Evolutionary conservation across 2,888 invertebrate species (phyloP), one percentile per base, ranked within the genome.

Genomic region (Petrophora chlorosata): DNA sequence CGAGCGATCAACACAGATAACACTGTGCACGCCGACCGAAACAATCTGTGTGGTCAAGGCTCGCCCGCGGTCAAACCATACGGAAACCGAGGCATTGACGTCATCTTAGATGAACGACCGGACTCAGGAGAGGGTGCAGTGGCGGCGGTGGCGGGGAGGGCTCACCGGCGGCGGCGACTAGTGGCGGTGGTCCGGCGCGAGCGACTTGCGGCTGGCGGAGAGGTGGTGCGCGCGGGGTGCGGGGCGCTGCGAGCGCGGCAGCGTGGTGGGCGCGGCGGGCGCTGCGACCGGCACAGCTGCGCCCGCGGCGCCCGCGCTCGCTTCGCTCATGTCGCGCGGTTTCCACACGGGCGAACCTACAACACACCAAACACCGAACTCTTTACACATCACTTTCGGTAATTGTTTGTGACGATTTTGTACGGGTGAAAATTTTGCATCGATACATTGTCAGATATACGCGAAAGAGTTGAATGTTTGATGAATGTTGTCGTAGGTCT

Each of bases 271-370:
- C 66, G 84, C 82, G 50, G 77, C 53, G 42, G 75, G 67, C 56
- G 62, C 63, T 56, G 67, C 49, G 46, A 61, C 12, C 32, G 35
- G 57, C 49, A 63, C 69, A 7, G 36, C 38, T 28, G 40, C 58
- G 44, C 65, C 68, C 39, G 65, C 68, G 38, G 65, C 70, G 43
- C 66, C 64, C 46, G 65, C 60, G 53, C 70, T 69, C 83, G 86
- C 86, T 87, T 92, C 92, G 89, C 91, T 89, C 91, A 92, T 93
- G 92, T 97, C 97, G 92, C 98, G 95, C 92, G 97, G 98, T 94
- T 98, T 98, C 98, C 98, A 98, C 92, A 98, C 96, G 89, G 98
- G 98, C 91, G 98, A 98, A 92, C 98, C 98, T 95, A 94, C 92
- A 94, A 94, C 93, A 92, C 91, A 93, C 87, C 91, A 90, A 91